Percentiles rank a stretch among this genome's conserved stretches.
Conservation (phyloP, 2,113 vertebrate species). For the Cyprinodon brontotheroides region DNA sequence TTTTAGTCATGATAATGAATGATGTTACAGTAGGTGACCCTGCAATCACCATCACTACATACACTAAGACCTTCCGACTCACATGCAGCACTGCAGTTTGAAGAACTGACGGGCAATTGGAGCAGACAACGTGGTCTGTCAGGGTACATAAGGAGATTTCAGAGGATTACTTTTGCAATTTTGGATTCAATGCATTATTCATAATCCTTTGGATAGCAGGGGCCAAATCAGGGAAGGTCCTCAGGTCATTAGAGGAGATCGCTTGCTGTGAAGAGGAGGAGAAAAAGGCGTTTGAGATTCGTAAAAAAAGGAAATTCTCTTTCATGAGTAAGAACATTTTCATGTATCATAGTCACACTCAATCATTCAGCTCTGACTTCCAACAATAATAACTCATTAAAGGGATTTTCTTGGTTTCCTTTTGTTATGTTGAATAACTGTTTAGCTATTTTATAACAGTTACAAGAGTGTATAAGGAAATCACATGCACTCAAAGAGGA, state of each 20-base stretch:
- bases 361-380: slow-evolving; percentile 35
- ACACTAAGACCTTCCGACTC: neutral
- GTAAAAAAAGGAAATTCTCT: slow-evolving; percentile 38
- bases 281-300: slow-evolving; percentile 19
- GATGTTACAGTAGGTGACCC: slow-evolving; percentile 27
- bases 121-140: slow-evolving; percentile 75
- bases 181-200: slow-evolving; percentile 84
- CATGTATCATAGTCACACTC: slow-evolving; percentile 41
- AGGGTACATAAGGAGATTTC: slow-evolving; percentile 81
- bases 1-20: slow-evolving; percentile 48
- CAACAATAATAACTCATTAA: slow-evolving; percentile 50
- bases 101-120: slow-evolving; percentile 71
- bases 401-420: slow-evolving; percentile 45
- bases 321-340: slow-evolving; percentile 44
- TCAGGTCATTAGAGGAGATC: slow-evolving; percentile 73
- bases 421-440: slow-evolving; percentile 45
- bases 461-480: slow-evolving; percentile 47
- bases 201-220: slow-evolving; percentile 80
- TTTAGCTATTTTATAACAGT: slow-evolving; percentile 59
- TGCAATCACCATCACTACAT: neutral
- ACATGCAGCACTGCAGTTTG: slow-evolving; percentile 49
- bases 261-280: slow-evolving; percentile 60
- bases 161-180: slow-evolving; percentile 85
- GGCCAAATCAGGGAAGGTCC: slow-evolving; percentile 80
- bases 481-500: slow-evolving; percentile 39